Conservation (phyloP, 2,797 vertebrate species). For the Epinephelus malabaricus region DNA sequence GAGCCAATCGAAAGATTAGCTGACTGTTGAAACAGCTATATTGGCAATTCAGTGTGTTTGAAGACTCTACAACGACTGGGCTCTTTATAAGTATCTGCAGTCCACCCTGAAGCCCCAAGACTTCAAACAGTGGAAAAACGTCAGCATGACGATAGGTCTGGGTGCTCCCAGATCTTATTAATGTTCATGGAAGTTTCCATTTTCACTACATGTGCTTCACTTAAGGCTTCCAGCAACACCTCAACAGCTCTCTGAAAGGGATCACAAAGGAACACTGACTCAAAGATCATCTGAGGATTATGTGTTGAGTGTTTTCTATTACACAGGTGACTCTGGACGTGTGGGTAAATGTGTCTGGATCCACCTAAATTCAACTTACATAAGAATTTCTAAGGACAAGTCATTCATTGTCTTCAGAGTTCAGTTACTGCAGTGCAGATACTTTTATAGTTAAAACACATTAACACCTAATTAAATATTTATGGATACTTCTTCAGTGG, state of each 20-base stretch:
- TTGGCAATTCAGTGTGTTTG: slow-evolving; percentile 68
- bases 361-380: not conserved
- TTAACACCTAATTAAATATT: slow-evolving; percentile 22
- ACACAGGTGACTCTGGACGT: not conserved
- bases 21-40: slow-evolving; percentile 60
- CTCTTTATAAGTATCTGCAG: slow-evolving; percentile 44
- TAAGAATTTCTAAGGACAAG: not conserved
- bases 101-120: slow-evolving; percentile 32
- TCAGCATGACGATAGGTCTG: slow-evolving; percentile 34
- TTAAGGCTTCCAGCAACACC: slow-evolving; percentile 12
- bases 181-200: slow-evolving; percentile 12
- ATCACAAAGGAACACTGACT: slow-evolving; percentile 17
- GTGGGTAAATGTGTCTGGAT: not conserved
- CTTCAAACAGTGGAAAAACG: slow-evolving; percentile 60
- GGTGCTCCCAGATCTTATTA: slow-evolving; percentile 23
- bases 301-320: not conserved
- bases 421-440: not conserved
- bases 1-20: slow-evolving; percentile 73
- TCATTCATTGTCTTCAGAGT: not conserved
- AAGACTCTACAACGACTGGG: slow-evolving; percentile 70
- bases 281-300: not conserved
- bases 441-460: not conserved
- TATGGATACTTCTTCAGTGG: not conserved
- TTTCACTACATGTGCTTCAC: slow-evolving; percentile 26
- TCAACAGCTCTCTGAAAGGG: slow-evolving; percentile 10